These are phyloP conservation scores for Machimus rusticus DNA, from an alignment of 2,888 invertebrate genomes.

Conservation along the genomic window DNA sequence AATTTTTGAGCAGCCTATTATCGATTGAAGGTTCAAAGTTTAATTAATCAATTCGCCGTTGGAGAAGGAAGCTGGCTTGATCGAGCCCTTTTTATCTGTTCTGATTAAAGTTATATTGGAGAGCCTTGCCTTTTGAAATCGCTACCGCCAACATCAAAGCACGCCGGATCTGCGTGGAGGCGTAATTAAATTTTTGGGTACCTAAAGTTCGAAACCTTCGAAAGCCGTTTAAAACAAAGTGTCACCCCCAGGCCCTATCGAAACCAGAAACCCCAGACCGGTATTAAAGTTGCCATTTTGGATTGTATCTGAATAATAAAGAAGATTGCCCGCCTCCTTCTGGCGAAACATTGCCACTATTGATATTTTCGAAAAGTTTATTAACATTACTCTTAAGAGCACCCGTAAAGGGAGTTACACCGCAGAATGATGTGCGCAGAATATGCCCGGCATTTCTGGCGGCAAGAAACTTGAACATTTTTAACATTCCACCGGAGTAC, in stretches of 20 bases:
- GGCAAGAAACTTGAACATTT: neutral
- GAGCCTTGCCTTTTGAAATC: neutral
- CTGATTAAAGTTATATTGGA: neutral
- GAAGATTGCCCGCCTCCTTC: neutral
- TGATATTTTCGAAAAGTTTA: constrained; percentile 14
- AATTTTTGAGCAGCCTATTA: neutral
- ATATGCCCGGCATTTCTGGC: neutral
- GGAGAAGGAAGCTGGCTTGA: neutral
- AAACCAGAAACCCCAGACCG: neutral
- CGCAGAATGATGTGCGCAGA: neutral
- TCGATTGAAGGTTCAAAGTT: neutral
- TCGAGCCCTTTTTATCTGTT: neutral
- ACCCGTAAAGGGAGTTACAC: constrained; percentile 6
- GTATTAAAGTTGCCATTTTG: neutral
- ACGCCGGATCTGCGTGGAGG: neutral
- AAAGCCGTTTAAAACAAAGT: neutral
- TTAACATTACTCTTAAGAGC: constrained; percentile 17
- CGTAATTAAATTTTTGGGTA: neutral
- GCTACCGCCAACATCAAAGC: neutral
- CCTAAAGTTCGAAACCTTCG: neutral
- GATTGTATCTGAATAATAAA: neutral
- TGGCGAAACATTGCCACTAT: neutral
- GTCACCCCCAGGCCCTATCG: neutral
- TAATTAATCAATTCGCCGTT: neutral
- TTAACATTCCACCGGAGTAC: constrained; percentile 35